Conservation (phyloP, 2,113 vertebrate species). For the Takifugu flavidus region DNA sequence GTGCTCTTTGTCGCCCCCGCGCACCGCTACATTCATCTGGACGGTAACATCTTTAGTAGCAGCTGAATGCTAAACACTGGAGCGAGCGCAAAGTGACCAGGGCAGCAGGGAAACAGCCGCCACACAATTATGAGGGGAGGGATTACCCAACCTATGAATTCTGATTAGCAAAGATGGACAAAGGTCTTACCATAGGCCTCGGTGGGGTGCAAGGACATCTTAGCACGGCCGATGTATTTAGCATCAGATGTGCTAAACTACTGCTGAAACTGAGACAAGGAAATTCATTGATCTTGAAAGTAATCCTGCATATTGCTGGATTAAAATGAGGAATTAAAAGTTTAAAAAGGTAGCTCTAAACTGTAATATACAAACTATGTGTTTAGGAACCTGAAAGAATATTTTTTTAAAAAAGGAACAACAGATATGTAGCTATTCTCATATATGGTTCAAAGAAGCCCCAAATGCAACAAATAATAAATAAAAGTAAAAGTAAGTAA, state of each 20-base stretch:
- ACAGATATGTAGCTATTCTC: too few relatives aligned
- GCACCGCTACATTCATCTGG: conserved; percentile 83
- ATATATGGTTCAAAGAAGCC: too few relatives aligned
- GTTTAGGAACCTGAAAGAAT: too few relatives aligned
- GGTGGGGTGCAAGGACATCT: conserved; percentile 23
- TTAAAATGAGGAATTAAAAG: not conserved
- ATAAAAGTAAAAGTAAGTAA: too few relatives aligned
- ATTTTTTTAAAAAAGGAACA: too few relatives aligned
- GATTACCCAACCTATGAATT: conserved; percentile 72
- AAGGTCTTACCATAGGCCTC: conserved; percentile 47
- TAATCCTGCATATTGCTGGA: not conserved
- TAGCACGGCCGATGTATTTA: conserved; percentile 17
- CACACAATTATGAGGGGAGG: conserved; percentile 54
- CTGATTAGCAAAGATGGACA: conserved; percentile 58
- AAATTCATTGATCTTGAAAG: not conserved
- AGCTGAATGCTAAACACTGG: conserved; percentile 83
- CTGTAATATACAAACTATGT: too few relatives aligned
- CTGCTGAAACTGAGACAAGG: conserved; percentile 5
- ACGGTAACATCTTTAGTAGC: conserved; percentile 87
- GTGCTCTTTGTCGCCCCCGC: conserved; percentile 78
- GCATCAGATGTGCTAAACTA: conserved; percentile 9
- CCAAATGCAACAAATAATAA: too few relatives aligned
- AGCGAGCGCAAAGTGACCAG: conserved; percentile 33
- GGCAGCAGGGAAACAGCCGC: conserved; percentile 47
- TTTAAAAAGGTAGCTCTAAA: not conserved